Evolutionary conservation across 2,797 vertebrate species (phyloP).

Genomic region (Danio tinwini): DNA sequence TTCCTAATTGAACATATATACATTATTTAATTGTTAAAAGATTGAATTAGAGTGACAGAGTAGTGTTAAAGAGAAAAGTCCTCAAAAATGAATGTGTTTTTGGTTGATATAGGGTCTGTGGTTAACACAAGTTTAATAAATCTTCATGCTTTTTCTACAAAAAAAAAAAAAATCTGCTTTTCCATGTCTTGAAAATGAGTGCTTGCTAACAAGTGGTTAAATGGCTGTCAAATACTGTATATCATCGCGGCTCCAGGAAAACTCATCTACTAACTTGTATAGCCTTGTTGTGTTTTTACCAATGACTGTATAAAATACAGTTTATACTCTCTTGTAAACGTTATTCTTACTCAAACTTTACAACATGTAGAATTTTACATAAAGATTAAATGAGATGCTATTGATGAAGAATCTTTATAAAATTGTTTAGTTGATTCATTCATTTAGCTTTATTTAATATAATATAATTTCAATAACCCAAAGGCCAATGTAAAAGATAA

Average conservation of each 20-base stretch:
- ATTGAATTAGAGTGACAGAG: not conserved
- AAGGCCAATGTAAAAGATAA: not conserved
- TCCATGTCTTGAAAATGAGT: not conserved
- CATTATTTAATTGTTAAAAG: slow-evolving; percentile 16
- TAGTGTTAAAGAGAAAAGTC: not conserved
- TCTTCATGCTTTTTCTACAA: not conserved
- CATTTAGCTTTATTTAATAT: not conserved
- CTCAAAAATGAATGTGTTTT: not conserved
- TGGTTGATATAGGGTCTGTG: not conserved
- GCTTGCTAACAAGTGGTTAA: no score
- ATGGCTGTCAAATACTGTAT: no score
- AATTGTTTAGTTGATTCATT: no score
- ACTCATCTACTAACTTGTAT: not conserved
- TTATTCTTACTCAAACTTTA: not conserved
- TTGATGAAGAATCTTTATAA: not conserved
- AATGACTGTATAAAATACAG: no score
- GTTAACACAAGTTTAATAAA: not conserved
- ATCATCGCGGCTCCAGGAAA: not conserved
- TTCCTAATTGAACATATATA: slow-evolving; percentile 71
- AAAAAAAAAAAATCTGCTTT: not conserved
- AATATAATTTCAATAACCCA: not conserved
- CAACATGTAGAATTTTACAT: not conserved
- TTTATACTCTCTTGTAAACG: not conserved
- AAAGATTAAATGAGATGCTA: not conserved
- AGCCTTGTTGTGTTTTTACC: not conserved